A percentile compares a stretch with the other conserved stretches of the same genome.
These are phyloP conservation scores for Acanthurus tractus DNA, from an alignment of 2,797 vertebrate genomes.

Conservation along the genomic window DNA sequence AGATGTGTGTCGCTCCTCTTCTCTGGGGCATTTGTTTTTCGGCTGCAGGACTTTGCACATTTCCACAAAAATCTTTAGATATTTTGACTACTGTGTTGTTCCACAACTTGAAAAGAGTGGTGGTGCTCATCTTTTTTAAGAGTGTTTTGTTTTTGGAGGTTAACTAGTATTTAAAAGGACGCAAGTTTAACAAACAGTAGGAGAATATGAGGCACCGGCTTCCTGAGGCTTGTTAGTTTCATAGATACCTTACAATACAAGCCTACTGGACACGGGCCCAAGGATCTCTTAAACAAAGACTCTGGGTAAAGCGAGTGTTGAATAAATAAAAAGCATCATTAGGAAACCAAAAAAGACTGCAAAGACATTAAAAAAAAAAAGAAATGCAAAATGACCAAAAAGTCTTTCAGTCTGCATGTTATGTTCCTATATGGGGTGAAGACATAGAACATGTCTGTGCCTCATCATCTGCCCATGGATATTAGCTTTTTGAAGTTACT, in stretches of 20 bases:
- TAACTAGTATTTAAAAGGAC: slow-evolving; percentile 3
- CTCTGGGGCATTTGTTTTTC: slow-evolving; percentile 15
- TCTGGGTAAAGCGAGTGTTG: background rate
- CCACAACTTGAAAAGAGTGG: background rate
- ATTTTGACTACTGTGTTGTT: slow-evolving; percentile 19
- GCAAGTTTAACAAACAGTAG: background rate
- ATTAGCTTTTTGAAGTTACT: background rate
- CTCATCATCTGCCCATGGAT: background rate
- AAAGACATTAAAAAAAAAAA: background rate
- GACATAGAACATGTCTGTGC: background rate
- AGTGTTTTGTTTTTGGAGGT: slow-evolving; percentile 4
- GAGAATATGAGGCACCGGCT: too few species aligned
- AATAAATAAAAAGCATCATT: background rate
- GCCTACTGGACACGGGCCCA: too few species aligned
- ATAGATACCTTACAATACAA: too few species aligned
- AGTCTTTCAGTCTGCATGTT: background rate
- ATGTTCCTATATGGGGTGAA: background rate
- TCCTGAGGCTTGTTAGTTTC: too few species aligned
- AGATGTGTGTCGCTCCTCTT: slow-evolving; percentile 35
- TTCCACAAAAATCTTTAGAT: slow-evolving; percentile 6
- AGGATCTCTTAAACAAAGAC: too few species aligned
- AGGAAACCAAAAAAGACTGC: background rate
- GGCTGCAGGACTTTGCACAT: background rate
- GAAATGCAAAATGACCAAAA: background rate
- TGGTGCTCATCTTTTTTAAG: slow-evolving; percentile 4